A percentile compares a stretch with the other conserved stretches of the same genome.
Conservation (phyloP, 64 coral and sea anemone species). For the Actinia equina region DNA sequence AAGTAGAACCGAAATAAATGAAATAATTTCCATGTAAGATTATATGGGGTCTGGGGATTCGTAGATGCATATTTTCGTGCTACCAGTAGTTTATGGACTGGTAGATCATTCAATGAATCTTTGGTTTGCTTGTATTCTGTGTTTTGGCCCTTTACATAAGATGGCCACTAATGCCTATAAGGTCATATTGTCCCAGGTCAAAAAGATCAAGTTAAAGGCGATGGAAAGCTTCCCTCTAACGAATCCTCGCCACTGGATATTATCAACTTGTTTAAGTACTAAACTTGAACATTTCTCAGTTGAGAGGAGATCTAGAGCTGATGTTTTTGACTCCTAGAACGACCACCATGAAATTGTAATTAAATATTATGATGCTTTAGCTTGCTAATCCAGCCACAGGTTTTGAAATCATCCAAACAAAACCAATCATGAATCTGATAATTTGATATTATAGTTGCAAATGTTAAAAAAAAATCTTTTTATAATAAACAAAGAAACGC, state of each 20-base stretch:
- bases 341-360: neutral
- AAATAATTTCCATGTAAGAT: neutral
- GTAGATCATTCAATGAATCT: conserved; percentile 3
- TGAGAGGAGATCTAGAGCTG: no score
- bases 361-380: conserved; percentile 25
- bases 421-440: neutral
- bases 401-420: neutral
- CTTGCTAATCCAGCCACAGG: conserved; percentile 7
- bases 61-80: neutral
- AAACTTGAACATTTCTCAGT: neutral
- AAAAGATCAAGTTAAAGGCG: conserved; percentile 1
- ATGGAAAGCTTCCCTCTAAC: neutral
- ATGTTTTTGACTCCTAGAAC: neutral
- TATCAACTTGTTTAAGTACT: neutral
- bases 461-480: neutral
- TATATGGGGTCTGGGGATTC: neutral
- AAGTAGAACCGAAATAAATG: neutral
- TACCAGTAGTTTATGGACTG: conserved; percentile 24
- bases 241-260: neutral
- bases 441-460: neutral
- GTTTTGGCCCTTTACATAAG: conserved; percentile 22
- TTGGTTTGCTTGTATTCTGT: conserved; percentile 29
- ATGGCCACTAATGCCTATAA: neutral
- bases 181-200: conserved; percentile 13
- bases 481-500: neutral